phyloP scores from a whole-genome alignment of 1,140 invertebrate species.

The Drosophila melanica region DNA sequence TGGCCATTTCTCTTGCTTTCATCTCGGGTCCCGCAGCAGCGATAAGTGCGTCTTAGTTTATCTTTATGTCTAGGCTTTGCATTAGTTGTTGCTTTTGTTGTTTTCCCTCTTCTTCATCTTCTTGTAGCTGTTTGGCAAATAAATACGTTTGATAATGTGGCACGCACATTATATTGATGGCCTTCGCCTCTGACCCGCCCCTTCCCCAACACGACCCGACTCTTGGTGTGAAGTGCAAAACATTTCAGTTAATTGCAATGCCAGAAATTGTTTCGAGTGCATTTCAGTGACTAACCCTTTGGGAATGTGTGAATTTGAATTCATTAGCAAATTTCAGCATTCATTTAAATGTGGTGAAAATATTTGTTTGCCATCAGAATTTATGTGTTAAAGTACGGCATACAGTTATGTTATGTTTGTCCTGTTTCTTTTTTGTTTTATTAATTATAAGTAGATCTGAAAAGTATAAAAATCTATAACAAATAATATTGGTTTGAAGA shows the following conservation, averaged over 20 bases:
- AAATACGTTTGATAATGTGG: conserved; percentile 75
- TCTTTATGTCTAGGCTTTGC: conserved; percentile 57
- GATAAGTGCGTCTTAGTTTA: conserved; percentile 71
- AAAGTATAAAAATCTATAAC: too few relatives aligned
- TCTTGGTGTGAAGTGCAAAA: conserved; percentile 49
- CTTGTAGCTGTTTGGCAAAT: conserved; percentile 63
- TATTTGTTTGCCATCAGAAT: neutral
- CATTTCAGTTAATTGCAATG: conserved; percentile 42
- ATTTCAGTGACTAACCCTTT: neutral
- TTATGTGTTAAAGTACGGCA: too few relatives aligned
- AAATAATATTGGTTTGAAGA: too few relatives aligned
- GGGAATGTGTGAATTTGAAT: neutral
- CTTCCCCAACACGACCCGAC: neutral
- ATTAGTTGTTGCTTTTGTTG: conserved; percentile 27
- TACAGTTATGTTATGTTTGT: too few relatives aligned
- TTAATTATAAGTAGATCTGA: too few relatives aligned
- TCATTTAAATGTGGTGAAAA: neutral
- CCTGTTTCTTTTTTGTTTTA: too few relatives aligned
- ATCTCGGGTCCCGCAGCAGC: conserved; percentile 31
- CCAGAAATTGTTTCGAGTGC: neutral
- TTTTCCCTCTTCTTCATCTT: conserved; percentile 1
- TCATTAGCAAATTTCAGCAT: neutral
- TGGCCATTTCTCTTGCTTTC: conserved; percentile 64
- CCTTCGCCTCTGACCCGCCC: neutral
- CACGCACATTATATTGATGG: conserved; percentile 69